phyloP scores from a whole-genome alignment of 2,888 invertebrate genomes.

The Leucoptera coffeella region DNA sequence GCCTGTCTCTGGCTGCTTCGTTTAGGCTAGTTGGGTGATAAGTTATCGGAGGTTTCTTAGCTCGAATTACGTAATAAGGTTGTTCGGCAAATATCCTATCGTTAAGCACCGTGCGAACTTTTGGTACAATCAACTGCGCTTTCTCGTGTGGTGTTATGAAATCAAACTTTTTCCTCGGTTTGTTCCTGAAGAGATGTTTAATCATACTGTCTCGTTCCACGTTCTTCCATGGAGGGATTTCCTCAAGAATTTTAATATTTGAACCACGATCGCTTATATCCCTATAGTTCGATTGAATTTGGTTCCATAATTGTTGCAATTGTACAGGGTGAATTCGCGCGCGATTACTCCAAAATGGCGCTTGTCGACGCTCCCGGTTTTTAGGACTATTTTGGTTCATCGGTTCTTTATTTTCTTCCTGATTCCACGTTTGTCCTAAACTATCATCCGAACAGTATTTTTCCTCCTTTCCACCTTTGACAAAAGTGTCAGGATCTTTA shows the following conservation, averaged over 20 bases:
- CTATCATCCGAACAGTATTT: too few species aligned
- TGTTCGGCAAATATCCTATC: slow-evolving; percentile 45
- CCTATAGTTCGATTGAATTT: too few species aligned
- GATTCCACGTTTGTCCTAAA: too few species aligned
- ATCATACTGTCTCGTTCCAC: slow-evolving; percentile 20
- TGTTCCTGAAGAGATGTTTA: slow-evolving; percentile 15
- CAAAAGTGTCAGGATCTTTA: too few species aligned
- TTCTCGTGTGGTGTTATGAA: neutral
- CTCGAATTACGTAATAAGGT: slow-evolving; percentile 43
- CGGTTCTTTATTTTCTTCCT: too few species aligned
- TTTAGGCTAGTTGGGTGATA: slow-evolving; percentile 11
- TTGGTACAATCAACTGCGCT: neutral
- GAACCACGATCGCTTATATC: too few species aligned
- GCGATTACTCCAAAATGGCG: too few species aligned
- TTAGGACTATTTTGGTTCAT: too few species aligned
- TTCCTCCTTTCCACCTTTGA: too few species aligned
- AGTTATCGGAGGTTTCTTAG: slow-evolving; percentile 28
- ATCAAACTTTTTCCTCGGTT: slow-evolving; percentile 7
- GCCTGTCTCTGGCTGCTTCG: slow-evolving; percentile 18
- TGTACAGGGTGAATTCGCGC: too few species aligned
- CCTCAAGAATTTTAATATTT: neutral
- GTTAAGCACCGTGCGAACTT: slow-evolving; percentile 18
- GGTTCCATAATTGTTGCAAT: too few species aligned
- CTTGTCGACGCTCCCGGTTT: too few species aligned
- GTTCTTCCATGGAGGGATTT: slow-evolving; percentile 17